Conservation (phyloP, 2,797 vertebrate genomes). For the Acrocephalus scirpaceus region DNA sequence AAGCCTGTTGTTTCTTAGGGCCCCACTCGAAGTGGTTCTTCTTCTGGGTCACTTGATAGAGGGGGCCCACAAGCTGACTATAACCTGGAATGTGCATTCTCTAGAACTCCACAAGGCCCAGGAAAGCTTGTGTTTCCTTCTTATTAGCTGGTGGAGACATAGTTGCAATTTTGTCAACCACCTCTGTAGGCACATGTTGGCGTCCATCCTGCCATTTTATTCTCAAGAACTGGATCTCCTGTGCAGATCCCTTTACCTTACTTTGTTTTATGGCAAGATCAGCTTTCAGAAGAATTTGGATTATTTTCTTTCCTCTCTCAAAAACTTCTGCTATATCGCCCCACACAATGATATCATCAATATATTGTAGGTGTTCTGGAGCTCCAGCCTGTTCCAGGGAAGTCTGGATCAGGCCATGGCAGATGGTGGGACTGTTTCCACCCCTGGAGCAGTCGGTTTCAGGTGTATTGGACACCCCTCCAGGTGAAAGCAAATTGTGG, state of each 20-base stretch:
- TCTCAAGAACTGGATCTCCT: background rate
- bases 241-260: background rate
- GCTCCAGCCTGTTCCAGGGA: background rate
- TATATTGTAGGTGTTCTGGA: background rate
- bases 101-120: background rate
- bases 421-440: background rate
- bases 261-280: background rate
- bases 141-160: background rate
- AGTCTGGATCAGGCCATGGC: background rate
- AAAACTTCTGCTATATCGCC: background rate
- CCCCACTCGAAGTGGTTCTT: background rate
- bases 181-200: background rate
- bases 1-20: background rate
- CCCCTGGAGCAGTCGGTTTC: background rate
- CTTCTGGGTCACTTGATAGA: background rate
- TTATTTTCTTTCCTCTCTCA: background rate
- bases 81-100: background rate
- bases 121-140: background rate
- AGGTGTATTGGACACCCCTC: background rate
- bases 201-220: background rate
- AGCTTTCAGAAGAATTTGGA: background rate
- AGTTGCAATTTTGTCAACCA: background rate
- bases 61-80: background rate
- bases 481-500: background rate
- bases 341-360: background rate